Percentiles rank a stretch among this genome's conserved stretches.
Evolutionary conservation across 2,113 vertebrate genomes (phyloP).

Genomic region (Geococcyx californianus): DNA sequence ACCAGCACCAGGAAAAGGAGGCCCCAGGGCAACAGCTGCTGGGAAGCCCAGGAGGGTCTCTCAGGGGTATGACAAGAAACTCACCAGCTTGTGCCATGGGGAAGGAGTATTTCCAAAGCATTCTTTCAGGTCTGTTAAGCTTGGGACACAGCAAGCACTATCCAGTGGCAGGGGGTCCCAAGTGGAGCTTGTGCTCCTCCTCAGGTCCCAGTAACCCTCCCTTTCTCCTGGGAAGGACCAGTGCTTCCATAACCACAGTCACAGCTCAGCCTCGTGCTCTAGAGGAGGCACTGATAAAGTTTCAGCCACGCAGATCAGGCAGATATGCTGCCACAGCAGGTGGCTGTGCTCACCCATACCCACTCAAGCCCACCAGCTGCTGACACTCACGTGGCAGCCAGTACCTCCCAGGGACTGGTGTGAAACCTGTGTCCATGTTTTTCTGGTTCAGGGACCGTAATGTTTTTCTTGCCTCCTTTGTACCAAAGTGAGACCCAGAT

Average conservation of each 20-base stretch:
- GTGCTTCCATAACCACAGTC: not conserved
- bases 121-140: not conserved
- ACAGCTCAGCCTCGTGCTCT: not conserved
- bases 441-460: not conserved
- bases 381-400: not conserved
- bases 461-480: not conserved
- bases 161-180: not conserved
- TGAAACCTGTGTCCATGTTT: not conserved
- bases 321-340: not conserved
- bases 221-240: not conserved
- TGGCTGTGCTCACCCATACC: not conserved
- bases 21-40: not conserved
- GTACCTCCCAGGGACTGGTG: not conserved
- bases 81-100: not conserved
- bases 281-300: not conserved
- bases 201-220: not conserved
- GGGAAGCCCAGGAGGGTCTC: not conserved
- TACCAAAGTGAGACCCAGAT: not conserved
- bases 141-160: not conserved
- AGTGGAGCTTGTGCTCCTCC: not conserved
- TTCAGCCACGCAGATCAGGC: fast-evolving
- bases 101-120: not conserved
- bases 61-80: not conserved
- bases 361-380: not conserved
- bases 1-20: not conserved